A percentile compares a stretch with the other conserved stretches of the same genome.
Conservation (phyloP, 2,797 vertebrate species). For the Enteromius viviparus region DNA sequence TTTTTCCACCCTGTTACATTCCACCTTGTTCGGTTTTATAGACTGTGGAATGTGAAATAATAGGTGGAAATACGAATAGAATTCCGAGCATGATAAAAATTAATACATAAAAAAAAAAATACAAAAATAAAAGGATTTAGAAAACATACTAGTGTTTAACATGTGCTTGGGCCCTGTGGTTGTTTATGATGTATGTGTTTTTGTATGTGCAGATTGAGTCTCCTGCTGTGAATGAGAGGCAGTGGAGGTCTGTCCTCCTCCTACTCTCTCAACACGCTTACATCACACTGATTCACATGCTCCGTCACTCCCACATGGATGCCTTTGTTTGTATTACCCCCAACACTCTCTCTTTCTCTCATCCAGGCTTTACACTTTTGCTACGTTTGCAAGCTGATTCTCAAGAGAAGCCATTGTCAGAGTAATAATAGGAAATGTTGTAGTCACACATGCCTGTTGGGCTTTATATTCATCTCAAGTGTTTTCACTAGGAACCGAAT, state of each 20-base stretch:
- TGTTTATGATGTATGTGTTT: background rate
- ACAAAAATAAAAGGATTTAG: background rate
- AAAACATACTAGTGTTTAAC: background rate
- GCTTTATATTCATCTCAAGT: background rate
- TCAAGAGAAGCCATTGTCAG: too few species aligned
- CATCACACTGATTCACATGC: conserved; percentile 30
- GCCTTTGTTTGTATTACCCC: conserved; percentile 19
- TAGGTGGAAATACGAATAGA: too few species aligned
- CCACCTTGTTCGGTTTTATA: too few species aligned
- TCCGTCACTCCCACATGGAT: conserved; percentile 21
- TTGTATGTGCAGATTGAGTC: background rate
- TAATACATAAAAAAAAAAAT: too few species aligned
- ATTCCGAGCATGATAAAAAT: too few species aligned
- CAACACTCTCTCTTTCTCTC: too few species aligned
- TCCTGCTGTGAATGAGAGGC: background rate
- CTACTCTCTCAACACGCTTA: conserved; percentile 8
- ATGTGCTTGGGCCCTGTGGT: too few species aligned
- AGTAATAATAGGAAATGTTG: background rate
- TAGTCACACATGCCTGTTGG: background rate
- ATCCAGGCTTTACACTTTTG: background rate
- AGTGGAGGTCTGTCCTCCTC: conserved; percentile 27
- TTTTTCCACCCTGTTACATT: too few species aligned
- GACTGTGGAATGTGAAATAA: too few species aligned
- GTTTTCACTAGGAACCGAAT: background rate
- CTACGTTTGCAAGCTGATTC: background rate